Percentiles rank a stretch among this genome's conserved stretches.
Conservation (phyloP, 2,888 invertebrate species). For the Allophyes oxyacanthae region DNA sequence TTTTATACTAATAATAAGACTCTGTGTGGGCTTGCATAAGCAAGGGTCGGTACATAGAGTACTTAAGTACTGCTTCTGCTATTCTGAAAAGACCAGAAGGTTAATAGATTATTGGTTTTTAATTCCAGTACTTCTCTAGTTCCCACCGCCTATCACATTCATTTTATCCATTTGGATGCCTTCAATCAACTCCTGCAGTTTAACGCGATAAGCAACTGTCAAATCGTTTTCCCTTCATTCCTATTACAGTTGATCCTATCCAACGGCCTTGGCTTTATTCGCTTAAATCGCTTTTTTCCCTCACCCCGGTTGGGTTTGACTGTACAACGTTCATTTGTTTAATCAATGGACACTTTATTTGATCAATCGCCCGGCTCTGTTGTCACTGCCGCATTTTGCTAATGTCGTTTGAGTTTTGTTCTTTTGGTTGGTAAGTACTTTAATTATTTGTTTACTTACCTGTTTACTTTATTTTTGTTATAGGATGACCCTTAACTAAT, state of each 20-base stretch:
- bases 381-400: conserved; percentile 23
- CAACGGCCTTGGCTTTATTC: conserved; percentile 36
- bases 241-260: conserved; percentile 19
- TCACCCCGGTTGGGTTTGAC: conserved; percentile 20
- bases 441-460: conserved; percentile 5
- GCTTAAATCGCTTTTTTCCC: conserved; percentile 38
- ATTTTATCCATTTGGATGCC: conserved; percentile 21
- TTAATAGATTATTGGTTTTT: too few species aligned
- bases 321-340: conserved; percentile 48
- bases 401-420: conserved; percentile 28
- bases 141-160: not conserved
- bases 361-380: conserved; percentile 45
- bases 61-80: too few species aligned
- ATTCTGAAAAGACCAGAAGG: too few species aligned
- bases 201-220: conserved; percentile 39
- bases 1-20: too few species aligned
- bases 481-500: too few species aligned
- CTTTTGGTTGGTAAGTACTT: conserved; percentile 20
- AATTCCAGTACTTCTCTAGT: too few species aligned
- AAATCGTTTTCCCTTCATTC: conserved; percentile 24
- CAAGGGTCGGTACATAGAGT: too few species aligned
- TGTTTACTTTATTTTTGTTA: too few species aligned
- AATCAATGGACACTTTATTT: conserved; percentile 55
- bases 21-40: too few species aligned
- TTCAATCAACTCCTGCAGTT: conserved; percentile 39